Evolutionary conservation across 37 sponge, comb jelly and placozoan species (phyloP).

Genomic region (Axinella damicornis): DNA sequence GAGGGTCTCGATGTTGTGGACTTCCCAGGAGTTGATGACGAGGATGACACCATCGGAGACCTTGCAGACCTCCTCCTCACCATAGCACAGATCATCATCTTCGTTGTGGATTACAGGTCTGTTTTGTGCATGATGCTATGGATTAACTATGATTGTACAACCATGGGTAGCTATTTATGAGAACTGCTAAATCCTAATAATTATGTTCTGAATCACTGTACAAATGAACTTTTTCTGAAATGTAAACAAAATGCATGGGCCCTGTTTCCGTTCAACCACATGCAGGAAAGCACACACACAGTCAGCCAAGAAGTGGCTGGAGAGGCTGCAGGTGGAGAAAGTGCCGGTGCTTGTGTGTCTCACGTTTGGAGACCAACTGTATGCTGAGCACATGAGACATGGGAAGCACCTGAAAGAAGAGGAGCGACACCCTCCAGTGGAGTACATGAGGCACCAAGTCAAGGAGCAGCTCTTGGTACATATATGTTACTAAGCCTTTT

Average conservation of each 20-base stretch:
- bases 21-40: slow-evolving; percentile 74
- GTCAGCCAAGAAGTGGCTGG: slow-evolving; percentile 50
- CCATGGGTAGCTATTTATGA: no score
- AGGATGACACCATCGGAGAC: slow-evolving; percentile 40
- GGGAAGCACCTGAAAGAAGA: slow-evolving; percentile 32
- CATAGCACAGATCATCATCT: slow-evolving; percentile 52
- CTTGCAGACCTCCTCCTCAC: slow-evolving; percentile 41
- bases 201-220: no score
- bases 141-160: no score
- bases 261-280: neutral
- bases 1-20: slow-evolving; percentile 65
- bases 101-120: slow-evolving; percentile 66
- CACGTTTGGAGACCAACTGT: slow-evolving; percentile 61
- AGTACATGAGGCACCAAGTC: neutral
- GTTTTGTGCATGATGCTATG: no score
- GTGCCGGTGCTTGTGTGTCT: slow-evolving; percentile 47
- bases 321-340: slow-evolving; percentile 10
- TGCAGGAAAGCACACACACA: slow-evolving; percentile 54
- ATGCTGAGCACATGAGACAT: slow-evolving; percentile 49
- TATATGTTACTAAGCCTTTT: no score
- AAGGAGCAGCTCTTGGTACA: slow-evolving; percentile 1
- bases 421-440: neutral
- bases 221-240: no score
- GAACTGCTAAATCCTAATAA: no score
- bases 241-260: no score